phyloP scores from a whole-genome alignment of 2,888 invertebrate genomes.

The Parascotia fuliginaria region DNA sequence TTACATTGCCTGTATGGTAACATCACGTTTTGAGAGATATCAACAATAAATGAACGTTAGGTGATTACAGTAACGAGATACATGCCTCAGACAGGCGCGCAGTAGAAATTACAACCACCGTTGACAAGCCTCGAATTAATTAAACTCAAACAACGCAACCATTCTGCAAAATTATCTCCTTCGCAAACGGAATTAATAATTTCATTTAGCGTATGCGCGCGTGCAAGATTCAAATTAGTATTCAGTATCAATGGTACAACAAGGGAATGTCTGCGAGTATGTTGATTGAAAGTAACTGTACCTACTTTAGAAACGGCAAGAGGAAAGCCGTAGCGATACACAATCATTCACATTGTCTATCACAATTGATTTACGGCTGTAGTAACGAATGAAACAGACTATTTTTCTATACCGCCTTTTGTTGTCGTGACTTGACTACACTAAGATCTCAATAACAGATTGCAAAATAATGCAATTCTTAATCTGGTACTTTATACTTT shows the following conservation, averaged over 20 bases:
- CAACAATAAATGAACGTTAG: slow-evolving; percentile 61
- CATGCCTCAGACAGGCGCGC: slow-evolving; percentile 71
- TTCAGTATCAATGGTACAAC: slow-evolving; percentile 36
- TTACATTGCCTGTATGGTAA: slow-evolving; percentile 26
- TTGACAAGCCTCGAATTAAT: slow-evolving; percentile 83
- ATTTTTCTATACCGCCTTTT: too few relatives aligned
- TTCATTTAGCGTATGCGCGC: slow-evolving; percentile 65
- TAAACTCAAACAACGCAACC: slow-evolving; percentile 82
- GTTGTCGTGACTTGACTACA: too few relatives aligned
- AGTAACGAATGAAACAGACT: too few relatives aligned
- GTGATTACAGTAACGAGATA: slow-evolving; percentile 74
- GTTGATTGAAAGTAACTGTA: slow-evolving; percentile 8
- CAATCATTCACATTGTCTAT: slow-evolving; percentile 26
- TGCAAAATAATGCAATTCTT: too few relatives aligned
- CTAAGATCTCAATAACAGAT: too few relatives aligned
- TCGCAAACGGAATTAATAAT: slow-evolving; percentile 78
- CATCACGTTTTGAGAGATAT: slow-evolving; percentile 40
- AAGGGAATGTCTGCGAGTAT: slow-evolving; percentile 4
- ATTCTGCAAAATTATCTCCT: slow-evolving; percentile 78
- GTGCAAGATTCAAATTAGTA: slow-evolving; percentile 55
- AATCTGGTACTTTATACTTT: too few relatives aligned
- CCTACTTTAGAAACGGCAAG: background rate
- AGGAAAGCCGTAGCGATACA: slow-evolving; percentile 1
- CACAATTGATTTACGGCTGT: slow-evolving; percentile 23
- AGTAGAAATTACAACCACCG: slow-evolving; percentile 76